phyloP scores from a whole-genome alignment of 1,140 invertebrate species.

The Planococcus citri region DNA sequence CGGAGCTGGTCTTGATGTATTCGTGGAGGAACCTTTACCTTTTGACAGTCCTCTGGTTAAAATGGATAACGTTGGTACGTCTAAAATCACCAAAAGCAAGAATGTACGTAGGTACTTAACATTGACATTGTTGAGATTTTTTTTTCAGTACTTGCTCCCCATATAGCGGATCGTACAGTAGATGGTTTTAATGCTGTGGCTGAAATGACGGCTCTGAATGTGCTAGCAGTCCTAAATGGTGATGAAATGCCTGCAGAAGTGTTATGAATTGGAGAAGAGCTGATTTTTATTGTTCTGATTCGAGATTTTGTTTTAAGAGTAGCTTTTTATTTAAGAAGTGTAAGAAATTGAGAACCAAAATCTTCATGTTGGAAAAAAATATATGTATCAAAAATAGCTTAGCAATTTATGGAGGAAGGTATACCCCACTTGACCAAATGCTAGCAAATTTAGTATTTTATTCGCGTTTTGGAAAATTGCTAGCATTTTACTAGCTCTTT shows the following conservation, averaged over 20 bases:
- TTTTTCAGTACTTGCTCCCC: constrained; percentile 41
- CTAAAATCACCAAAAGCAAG: neutral
- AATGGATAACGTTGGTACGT: constrained; percentile 63
- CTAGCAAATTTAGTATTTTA: no score
- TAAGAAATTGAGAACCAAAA: no score
- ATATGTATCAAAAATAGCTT: no score
- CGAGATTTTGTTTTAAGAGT: no score
- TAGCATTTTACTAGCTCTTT: no score
- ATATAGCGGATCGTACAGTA: constrained; percentile 73
- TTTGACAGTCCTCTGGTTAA: constrained; percentile 61
- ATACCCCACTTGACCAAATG: no score
- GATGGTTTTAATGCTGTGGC: constrained; percentile 68
- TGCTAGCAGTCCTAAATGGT: constrained; percentile 56
- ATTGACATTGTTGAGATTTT: neutral
- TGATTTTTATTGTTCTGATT: no score
- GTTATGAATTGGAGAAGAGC: no score
- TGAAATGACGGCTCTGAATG: constrained; percentile 59
- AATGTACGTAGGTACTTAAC: neutral
- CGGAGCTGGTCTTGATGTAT: constrained; percentile 86
- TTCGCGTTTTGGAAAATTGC: no score
- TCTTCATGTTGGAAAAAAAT: no score
- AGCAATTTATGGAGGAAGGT: no score
- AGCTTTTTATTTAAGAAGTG: no score
- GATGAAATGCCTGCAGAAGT: constrained; percentile 44
- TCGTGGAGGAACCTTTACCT: constrained; percentile 83